Base-by-base conservation (phyloP, 2,797 vertebrate genomes). In the Pseudocheirus occidentalis region DNA sequence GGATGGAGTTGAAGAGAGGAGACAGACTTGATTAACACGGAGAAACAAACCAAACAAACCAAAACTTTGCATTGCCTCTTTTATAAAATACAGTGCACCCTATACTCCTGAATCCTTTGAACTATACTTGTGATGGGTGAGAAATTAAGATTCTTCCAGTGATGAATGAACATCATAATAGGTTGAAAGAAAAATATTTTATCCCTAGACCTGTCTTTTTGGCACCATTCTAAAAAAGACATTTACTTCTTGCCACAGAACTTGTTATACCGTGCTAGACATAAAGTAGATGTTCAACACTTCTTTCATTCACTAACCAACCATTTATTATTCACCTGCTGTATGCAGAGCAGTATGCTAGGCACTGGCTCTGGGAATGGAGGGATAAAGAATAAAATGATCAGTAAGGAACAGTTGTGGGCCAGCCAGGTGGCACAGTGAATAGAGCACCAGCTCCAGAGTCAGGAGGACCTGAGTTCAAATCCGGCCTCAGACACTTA, bases 1-100 rank as follows among this genome's bases (percentile, higher is more conserved):
- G 34, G 62, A 87, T 93, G 62, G 59, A 87, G n/a, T 62, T 52
- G 55, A 55, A 90, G 91, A 92, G 27, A 90, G 91, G 92, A 66
- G 58, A 53, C 58, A 92, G 62, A 73, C 34, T 81, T 13, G 34
- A 54, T 28, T 62, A 93, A 46, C 55, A 46, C 55, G 52, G 29
- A 92, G 31, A 92, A 53, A 50, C 91, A 92, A 21, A 34, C 55
- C 7, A n/a, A 34, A 18, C 91, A 92, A 21, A 34, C 55, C 7
- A 24, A 34, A 18, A 53, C 46, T 53, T 46, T 24, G 21, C 3
- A 52, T 62, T 62, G 27, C 46, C 91, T 59, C n/a, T 92, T 92
- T 16, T 62, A 62, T 31, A 53, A 53, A 53, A 62, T 52, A 53
- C 55, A 91, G 91, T 34, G 29, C 18, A 92, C 14, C 29, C 53